A percentile compares a stretch with the other conserved stretches of the same genome.
phyloP scores from a whole-genome alignment of 2,113 vertebrate genomes.

The Sorex fumeus region DNA sequence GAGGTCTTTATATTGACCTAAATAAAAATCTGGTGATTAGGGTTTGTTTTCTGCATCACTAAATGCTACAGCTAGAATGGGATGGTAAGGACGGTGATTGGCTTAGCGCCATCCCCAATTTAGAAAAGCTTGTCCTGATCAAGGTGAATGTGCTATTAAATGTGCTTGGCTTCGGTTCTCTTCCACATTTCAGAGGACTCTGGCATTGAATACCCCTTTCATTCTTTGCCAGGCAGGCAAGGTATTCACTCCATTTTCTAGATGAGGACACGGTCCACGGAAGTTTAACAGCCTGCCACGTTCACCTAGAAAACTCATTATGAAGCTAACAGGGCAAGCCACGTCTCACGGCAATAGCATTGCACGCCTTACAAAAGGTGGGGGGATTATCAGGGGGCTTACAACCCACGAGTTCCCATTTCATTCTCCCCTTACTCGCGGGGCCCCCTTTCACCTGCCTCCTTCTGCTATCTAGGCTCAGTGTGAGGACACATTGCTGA shows the following conservation, averaged over 20 bases:
- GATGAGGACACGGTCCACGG: neutral
- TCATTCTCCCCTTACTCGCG: neutral
- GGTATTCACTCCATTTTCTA: neutral
- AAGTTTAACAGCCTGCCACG: neutral
- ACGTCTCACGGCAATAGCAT: neutral
- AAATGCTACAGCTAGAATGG: neutral
- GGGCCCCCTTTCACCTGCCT: neutral
- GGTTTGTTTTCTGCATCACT: slow-evolving; percentile 2
- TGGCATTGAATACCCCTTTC: neutral
- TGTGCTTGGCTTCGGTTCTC: neutral
- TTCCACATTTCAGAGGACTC: neutral
- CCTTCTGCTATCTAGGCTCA: neutral
- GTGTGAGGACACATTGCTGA: neutral
- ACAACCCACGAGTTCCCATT: no score
- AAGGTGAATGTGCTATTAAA: neutral
- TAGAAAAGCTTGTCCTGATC: neutral
- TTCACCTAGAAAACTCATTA: neutral
- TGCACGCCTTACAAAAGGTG: no score
- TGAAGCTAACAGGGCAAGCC: neutral
- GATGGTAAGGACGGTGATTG: neutral
- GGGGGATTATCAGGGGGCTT: neutral
- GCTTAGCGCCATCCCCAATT: neutral
- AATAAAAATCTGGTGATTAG: no score
- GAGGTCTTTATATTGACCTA: neutral
- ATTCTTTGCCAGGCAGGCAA: neutral